Evolutionary conservation across 1,140 invertebrate genomes (phyloP).

Genomic region (Tetramorium parvispinum): DNA sequence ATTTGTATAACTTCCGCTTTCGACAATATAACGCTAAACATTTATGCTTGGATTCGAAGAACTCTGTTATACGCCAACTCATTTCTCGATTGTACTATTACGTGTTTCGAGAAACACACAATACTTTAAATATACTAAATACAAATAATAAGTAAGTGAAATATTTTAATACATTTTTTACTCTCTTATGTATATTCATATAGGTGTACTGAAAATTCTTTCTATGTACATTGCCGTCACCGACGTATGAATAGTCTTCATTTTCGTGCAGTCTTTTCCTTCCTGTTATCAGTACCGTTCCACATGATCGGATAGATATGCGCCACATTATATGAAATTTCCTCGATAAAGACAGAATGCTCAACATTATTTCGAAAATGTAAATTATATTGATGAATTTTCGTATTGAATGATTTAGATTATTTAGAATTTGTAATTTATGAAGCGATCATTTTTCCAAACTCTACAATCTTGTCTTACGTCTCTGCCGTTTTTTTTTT

Average conservation of each 20-base stretch:
- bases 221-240: neutral
- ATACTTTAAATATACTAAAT: too few species aligned
- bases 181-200: neutral
- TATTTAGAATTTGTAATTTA: neutral
- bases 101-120: too few species aligned
- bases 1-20: neutral
- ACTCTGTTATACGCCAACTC: neutral
- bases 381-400: conserved; percentile 6
- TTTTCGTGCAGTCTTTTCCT: conserved; percentile 16
- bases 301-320: conserved; percentile 7
- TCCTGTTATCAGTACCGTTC: conserved; percentile 15
- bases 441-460: neutral
- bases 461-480: neutral
- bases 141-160: too few species aligned
- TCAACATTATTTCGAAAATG: conserved; percentile 19
- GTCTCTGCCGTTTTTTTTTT: neutral
- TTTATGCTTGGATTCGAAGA: neutral
- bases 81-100: neutral
- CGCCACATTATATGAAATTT: conserved; percentile 15
- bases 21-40: neutral
- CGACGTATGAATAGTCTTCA: neutral
- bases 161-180: neutral
- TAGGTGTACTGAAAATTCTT: neutral
- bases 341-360: conserved; percentile 5
- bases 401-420: neutral